A percentile compares a stretch with the other conserved stretches of the same genome.
Evolutionary conservation across 2,113 vertebrate genomes (phyloP).

Genomic region (Pelecanoides urinatrix): DNA sequence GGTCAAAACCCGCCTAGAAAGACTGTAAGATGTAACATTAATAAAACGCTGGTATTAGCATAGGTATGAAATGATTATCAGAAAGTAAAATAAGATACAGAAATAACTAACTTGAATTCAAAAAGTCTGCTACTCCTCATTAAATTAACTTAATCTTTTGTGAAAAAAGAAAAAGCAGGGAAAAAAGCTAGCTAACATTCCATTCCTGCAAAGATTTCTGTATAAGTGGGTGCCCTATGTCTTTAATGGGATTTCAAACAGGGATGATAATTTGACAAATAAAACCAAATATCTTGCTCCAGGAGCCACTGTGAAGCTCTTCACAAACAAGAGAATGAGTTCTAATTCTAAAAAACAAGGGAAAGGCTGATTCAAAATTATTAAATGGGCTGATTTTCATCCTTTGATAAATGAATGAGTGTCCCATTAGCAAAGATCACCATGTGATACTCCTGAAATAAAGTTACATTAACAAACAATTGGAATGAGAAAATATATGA

Average conservation of each 20-base stretch:
- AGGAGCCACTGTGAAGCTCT: neutral
- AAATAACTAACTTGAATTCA: neutral
- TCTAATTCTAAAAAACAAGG: neutral
- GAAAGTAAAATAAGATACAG: slow-evolving; percentile 31
- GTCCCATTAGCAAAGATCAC: neutral
- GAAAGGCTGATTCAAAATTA: neutral
- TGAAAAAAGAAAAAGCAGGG: neutral
- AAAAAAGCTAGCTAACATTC: neutral
- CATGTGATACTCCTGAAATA: neutral
- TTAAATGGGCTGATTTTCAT: neutral
- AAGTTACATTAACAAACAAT: neutral
- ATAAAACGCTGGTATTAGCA: slow-evolving; percentile 28
- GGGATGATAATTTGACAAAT: neutral
- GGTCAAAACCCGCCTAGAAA: slow-evolving; percentile 57
- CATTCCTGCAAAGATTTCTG: neutral
- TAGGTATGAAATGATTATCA: slow-evolving; percentile 53
- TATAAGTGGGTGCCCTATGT: neutral
- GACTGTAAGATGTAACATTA: slow-evolving; percentile 49
- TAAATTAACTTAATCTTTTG: neutral
- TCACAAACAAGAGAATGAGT: neutral
- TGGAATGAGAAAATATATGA: neutral
- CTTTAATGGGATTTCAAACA: neutral
- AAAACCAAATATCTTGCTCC: neutral
- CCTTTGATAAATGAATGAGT: neutral
- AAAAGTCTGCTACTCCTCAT: neutral